Evolutionary conservation across 2,113 vertebrate genomes (phyloP).

Genomic region (Strix uralensis): DNA sequence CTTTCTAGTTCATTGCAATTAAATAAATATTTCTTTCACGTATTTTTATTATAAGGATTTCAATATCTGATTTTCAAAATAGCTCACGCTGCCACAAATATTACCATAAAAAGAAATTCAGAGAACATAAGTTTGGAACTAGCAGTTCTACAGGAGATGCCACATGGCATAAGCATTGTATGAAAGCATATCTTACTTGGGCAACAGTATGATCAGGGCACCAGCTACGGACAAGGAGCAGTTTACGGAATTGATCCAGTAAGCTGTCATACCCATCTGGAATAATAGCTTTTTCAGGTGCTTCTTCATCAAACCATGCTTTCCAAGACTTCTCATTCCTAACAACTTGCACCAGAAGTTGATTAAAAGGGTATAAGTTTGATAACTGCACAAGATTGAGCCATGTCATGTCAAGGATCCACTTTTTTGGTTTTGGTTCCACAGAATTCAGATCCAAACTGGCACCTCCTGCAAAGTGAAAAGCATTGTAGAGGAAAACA

Average conservation of each 20-base stretch:
- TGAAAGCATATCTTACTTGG: conserved; percentile 63
- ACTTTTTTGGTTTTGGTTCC: conserved; percentile 79
- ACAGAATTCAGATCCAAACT: conserved; percentile 83
- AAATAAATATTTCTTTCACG: background rate
- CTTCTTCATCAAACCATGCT: conserved; percentile 80
- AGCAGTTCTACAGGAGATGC: background rate
- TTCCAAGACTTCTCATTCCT: conserved; percentile 81
- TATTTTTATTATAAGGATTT: background rate
- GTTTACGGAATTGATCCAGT: conserved; percentile 79
- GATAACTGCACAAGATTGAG: conserved; percentile 85
- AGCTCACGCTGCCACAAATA: background rate
- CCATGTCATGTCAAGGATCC: conserved; percentile 86
- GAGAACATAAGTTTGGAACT: background rate
- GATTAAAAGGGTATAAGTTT: conserved; percentile 70
- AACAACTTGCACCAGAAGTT: conserved; percentile 76
- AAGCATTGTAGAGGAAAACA: background rate
- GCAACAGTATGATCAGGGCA: conserved; percentile 81
- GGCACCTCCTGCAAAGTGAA: conserved; percentile 76
- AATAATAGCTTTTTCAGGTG: conserved; percentile 75
- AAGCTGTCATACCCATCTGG: conserved; percentile 79
- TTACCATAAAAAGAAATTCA: background rate
- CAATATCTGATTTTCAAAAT: background rate
- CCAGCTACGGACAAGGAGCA: conserved; percentile 85
- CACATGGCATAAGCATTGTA: background rate
- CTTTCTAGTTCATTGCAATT: background rate